These are phyloP conservation scores for Netelia melanura DNA, from an alignment of 2,888 invertebrate species.

Conservation along the genomic window DNA sequence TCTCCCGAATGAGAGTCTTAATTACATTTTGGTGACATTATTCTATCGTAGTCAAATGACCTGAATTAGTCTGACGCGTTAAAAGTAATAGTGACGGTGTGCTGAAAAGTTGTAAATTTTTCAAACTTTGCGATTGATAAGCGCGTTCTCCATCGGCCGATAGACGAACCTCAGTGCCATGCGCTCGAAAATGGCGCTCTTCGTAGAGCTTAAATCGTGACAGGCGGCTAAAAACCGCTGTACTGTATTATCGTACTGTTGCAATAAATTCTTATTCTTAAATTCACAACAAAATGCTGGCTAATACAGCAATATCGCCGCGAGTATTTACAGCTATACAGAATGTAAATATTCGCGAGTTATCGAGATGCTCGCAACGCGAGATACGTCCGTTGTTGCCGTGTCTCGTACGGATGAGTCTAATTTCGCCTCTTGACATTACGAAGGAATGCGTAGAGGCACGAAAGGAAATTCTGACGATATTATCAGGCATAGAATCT, in stretches of 20 bases:
- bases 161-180: not conserved
- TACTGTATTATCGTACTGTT: not conserved
- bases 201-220: slow-evolving; percentile 44
- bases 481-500: slow-evolving; percentile 95
- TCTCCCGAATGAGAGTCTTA: not conserved
- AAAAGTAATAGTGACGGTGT: not conserved
- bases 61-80: not conserved
- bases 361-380: slow-evolving; percentile 90
- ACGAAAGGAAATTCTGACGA: slow-evolving; percentile 94
- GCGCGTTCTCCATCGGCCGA: slow-evolving; percentile 14
- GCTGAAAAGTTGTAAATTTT: not conserved
- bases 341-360: slow-evolving; percentile 91
- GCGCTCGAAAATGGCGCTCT: slow-evolving; percentile 48
- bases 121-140: not conserved
- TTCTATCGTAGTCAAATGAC: not conserved
- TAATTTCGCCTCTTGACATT: slow-evolving; percentile 94
- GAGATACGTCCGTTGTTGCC: slow-evolving; percentile 96
- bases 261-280: not conserved
- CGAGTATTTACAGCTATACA: slow-evolving; percentile 93
- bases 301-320: slow-evolving; percentile 87
- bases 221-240: slow-evolving; percentile 54
- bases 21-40: not conserved
- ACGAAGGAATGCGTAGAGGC: slow-evolving; percentile 93
- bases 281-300: slow-evolving; percentile 71
- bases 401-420: slow-evolving; percentile 96